Conservation (phyloP, 2,797 vertebrate genomes). For the Sebastes matsubarae region DNA sequence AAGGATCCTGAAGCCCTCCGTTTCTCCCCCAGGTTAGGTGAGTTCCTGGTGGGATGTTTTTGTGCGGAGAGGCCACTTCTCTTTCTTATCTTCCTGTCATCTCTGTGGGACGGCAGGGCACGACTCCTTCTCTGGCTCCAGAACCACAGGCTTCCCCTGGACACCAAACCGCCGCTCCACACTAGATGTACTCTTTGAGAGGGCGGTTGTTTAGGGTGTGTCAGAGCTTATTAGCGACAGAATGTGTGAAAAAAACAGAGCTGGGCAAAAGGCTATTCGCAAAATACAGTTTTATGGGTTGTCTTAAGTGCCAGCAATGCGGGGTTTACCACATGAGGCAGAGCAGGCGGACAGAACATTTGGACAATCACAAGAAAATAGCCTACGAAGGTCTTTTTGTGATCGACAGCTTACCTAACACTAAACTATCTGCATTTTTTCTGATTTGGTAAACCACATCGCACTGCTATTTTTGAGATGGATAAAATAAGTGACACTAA, state of each 20-base stretch:
- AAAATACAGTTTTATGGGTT: slow-evolving; percentile 61
- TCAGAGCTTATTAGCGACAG: slow-evolving; percentile 70
- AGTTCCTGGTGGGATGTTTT: slow-evolving; percentile 80
- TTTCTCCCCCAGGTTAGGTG: slow-evolving; percentile 68
- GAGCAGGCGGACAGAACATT: slow-evolving; percentile 19
- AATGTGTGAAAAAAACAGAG: slow-evolving; percentile 73
- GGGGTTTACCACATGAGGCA: slow-evolving; percentile 48
- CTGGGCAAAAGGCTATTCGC: slow-evolving; percentile 40
- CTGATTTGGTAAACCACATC: slow-evolving; percentile 38
- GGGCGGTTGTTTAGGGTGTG: slow-evolving; percentile 71
- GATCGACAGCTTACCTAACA: slow-evolving; percentile 37
- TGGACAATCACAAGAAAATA: slow-evolving; percentile 35
- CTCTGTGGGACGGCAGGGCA: slow-evolving; percentile 88
- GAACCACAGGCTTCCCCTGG: slow-evolving; percentile 80
- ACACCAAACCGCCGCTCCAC: slow-evolving; percentile 65
- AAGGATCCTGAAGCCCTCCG: slow-evolving; percentile 45
- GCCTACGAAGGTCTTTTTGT: slow-evolving; percentile 17
- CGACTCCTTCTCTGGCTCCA: slow-evolving; percentile 86
- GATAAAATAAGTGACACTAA: slow-evolving; percentile 33
- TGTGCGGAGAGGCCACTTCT: slow-evolving; percentile 75
- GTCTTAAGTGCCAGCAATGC: slow-evolving; percentile 39
- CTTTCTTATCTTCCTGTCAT: slow-evolving; percentile 90
- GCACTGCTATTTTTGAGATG: slow-evolving; percentile 12
- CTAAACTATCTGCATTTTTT: not conserved
- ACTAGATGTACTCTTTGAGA: slow-evolving; percentile 59